These are phyloP conservation scores for Cheilosia scutellata DNA, from an alignment of 2,888 invertebrate species.

Conservation along the genomic window DNA sequence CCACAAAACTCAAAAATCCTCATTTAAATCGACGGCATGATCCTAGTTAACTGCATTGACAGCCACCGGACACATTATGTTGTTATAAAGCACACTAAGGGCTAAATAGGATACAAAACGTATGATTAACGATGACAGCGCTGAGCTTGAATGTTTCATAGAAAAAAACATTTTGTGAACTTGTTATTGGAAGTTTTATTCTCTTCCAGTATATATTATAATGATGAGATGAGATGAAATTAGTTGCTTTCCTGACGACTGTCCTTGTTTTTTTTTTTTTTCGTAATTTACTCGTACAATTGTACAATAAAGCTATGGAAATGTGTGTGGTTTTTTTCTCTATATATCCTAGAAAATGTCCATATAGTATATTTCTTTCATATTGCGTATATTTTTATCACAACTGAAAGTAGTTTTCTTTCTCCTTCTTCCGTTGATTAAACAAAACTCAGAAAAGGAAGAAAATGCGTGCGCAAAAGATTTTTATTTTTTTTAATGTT, in stretches of 20 bases:
- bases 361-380: conserved; percentile 61
- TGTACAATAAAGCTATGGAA: conserved; percentile 50
- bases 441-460: conserved; percentile 35
- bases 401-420: conserved; percentile 67
- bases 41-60: conserved; percentile 85
- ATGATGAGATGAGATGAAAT: not conserved
- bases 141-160: conserved; percentile 81
- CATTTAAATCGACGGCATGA: conserved; percentile 86
- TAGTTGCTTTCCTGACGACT: conserved; percentile 7
- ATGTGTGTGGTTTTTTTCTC: not conserved
- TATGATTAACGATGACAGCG: conserved; percentile 83
- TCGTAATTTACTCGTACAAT: conserved; percentile 7
- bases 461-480: conserved; percentile 41
- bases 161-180: conserved; percentile 67
- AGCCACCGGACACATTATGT: conserved; percentile 75
- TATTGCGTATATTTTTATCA: conserved; percentile 74
- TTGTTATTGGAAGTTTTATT: conserved; percentile 21
- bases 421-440: conserved; percentile 26
- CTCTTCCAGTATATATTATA: conserved; percentile 1
- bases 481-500: too few relatives aligned
- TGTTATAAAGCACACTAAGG: conserved; percentile 77
- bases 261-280: conserved; percentile 1
- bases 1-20: conserved; percentile 88
- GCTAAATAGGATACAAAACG: conserved; percentile 83
- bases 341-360: conserved; percentile 42